Conservation (phyloP, 1,140 invertebrate genomes). For the Drosophila nasuta region DNA sequence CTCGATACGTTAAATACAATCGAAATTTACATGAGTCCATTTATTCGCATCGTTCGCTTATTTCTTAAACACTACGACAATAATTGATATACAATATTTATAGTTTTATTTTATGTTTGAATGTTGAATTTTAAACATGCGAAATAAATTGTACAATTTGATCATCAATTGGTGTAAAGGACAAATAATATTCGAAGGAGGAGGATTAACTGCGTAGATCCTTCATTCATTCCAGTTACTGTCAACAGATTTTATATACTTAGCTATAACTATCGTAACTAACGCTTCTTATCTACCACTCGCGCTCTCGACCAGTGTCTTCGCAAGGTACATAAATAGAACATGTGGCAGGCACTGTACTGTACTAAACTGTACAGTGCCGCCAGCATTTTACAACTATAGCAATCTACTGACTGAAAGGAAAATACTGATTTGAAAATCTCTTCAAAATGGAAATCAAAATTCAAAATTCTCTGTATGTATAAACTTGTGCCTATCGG, state of each 20-base stretch:
- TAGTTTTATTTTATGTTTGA: constrained; percentile 41
- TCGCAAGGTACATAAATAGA: constrained; percentile 49
- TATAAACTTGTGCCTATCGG: constrained; percentile 44
- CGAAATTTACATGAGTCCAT: constrained; percentile 76
- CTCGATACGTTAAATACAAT: constrained; percentile 71
- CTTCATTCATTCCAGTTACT: constrained; percentile 22
- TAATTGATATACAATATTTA: constrained; percentile 73
- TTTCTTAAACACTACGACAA: constrained; percentile 72
- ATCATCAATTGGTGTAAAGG: constrained; percentile 26
- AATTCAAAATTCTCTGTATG: constrained; percentile 28
- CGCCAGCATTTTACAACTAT: constrained; percentile 14
- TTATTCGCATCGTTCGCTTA: constrained; percentile 33
- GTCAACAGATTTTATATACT: constrained; percentile 47
- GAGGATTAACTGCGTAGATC: constrained; percentile 10
- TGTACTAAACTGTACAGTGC: not conserved
- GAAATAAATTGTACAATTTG: constrained; percentile 62
- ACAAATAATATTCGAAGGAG: constrained; percentile 59
- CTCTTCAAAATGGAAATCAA: constrained; percentile 37
- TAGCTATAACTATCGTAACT: constrained; percentile 43
- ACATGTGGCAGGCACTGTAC: not conserved
- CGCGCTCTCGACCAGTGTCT: constrained; percentile 28
- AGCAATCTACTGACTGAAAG: constrained; percentile 19
- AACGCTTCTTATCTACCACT: constrained; percentile 10
- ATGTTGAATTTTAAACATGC: constrained; percentile 49
- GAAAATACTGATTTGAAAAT: constrained; percentile 26